phyloP scores from a whole-genome alignment of 1,140 invertebrate genomes.

The Zaprionus tsacasi region DNA sequence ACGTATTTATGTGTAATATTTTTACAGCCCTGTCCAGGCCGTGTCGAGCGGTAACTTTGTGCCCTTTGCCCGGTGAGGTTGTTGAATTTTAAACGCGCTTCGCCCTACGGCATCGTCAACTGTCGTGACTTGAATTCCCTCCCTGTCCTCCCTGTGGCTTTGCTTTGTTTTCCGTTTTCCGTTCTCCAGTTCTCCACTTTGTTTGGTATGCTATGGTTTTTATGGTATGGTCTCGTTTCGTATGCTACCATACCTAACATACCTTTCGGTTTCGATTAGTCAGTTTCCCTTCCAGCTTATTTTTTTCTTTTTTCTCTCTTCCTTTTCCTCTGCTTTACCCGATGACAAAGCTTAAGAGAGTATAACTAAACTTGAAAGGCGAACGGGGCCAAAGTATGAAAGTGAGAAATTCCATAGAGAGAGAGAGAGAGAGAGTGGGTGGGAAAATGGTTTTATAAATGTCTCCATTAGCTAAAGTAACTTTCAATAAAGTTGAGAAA shows the following conservation, averaged over 20 bases:
- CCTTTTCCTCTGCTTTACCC: background rate
- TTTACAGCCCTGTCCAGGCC: constrained; percentile 31
- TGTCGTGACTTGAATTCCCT: constrained; percentile 70
- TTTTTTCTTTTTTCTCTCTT: background rate
- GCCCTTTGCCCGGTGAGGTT: constrained; percentile 34
- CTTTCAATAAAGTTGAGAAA: background rate
- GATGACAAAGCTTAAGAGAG: background rate
- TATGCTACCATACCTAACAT: constrained; percentile 4
- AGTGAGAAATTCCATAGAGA: background rate
- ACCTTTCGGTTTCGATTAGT: constrained; percentile 22
- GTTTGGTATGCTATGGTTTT: constrained; percentile 12
- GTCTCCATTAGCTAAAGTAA: background rate
- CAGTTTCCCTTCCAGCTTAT: constrained; percentile 22
- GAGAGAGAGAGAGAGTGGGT: background rate
- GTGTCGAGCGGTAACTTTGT: constrained; percentile 37
- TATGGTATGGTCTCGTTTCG: constrained; percentile 15
- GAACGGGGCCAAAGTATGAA: background rate
- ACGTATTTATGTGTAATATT: constrained; percentile 18
- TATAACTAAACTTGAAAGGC: background rate
- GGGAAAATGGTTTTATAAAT: background rate
- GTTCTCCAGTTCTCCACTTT: constrained; percentile 3
- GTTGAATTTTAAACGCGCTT: constrained; percentile 65
- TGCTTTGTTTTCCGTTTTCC: constrained; percentile 29
- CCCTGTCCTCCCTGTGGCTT: constrained; percentile 36
- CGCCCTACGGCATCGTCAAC: constrained; percentile 52